A percentile compares a stretch with the other conserved stretches of the same genome.
Conservation (phyloP, 1,140 invertebrate genomes). For the Drosophila sp. region DNA sequence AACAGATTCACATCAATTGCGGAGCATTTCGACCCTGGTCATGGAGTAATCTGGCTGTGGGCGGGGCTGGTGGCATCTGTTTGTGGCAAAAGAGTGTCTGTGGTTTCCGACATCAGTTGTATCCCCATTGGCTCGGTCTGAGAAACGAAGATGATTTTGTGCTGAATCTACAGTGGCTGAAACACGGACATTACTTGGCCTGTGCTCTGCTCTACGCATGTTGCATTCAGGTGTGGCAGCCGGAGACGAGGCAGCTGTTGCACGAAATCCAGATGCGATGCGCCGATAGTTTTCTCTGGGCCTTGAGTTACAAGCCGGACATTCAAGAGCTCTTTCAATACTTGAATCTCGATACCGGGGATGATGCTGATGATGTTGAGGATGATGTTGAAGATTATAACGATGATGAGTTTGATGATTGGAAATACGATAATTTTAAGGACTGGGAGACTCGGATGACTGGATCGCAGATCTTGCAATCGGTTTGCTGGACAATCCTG, state of each 20-base stretch:
- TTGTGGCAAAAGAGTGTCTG: not conserved
- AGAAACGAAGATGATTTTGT: not conserved
- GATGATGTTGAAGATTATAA: too few species aligned
- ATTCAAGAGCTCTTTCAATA: not conserved
- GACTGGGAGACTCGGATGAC: not conserved
- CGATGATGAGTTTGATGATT: too few species aligned
- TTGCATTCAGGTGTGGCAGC: not conserved
- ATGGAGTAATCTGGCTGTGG: not conserved
- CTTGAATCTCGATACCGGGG: not conserved
- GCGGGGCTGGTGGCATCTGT: not conserved
- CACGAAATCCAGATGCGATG: not conserved
- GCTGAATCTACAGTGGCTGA: not conserved
- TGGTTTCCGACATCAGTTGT: not conserved
- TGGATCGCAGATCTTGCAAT: not conserved
- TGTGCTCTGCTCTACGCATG: not conserved
- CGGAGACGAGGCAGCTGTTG: not conserved
- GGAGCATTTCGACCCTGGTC: not conserved
- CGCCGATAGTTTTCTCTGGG: not conserved
- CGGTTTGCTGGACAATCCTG: not conserved
- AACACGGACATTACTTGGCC: not conserved
- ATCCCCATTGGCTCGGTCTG: not conserved
- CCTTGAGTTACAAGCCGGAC: not conserved
- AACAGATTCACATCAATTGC: not conserved
- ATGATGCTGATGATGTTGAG: not conserved
- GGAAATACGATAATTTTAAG: not conserved